Evolutionary conservation across 64 coral and sea anemone genomes (phyloP).

Genomic region (Montipora capricornis): DNA sequence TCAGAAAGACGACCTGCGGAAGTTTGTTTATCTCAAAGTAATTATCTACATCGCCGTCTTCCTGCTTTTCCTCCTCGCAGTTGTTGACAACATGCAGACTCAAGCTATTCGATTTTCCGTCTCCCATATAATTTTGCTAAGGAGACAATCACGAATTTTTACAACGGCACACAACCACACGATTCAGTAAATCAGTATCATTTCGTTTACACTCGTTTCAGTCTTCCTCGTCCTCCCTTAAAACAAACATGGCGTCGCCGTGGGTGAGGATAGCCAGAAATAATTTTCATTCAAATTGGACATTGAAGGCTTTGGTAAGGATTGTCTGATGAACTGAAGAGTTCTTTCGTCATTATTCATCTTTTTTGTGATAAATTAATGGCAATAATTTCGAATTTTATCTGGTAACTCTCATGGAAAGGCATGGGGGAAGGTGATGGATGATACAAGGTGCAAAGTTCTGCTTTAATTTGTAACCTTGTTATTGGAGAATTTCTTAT

Average conservation of each 20-base stretch:
- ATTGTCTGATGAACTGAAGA: neutral
- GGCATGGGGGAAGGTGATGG: no score
- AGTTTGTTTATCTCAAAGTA: slow-evolving; percentile 58
- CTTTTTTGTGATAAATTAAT: neutral
- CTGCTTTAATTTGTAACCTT: no score
- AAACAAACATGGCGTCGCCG: slow-evolving; percentile 23
- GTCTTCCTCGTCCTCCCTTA: neutral
- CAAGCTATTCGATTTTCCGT: neutral
- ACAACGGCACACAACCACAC: neutral
- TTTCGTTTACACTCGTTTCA: neutral
- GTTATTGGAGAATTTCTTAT: no score
- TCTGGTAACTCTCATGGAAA: no score
- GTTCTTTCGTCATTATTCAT: neutral
- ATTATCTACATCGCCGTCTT: neutral
- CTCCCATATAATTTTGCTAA: neutral
- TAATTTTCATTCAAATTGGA: neutral
- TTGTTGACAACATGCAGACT: neutral
- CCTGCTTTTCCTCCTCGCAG: neutral
- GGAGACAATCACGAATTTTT: neutral
- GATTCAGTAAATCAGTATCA: neutral
- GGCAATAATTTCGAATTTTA: neutral
- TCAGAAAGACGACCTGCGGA: slow-evolving; percentile 79
- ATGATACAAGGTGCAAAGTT: no score
- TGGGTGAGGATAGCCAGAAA: neutral
- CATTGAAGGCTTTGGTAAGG: slow-evolving; percentile 2